These are phyloP conservation scores for Himalopsyche kuldschensis DNA, from an alignment of 2,888 invertebrate genomes.

Conservation along the genomic window DNA sequence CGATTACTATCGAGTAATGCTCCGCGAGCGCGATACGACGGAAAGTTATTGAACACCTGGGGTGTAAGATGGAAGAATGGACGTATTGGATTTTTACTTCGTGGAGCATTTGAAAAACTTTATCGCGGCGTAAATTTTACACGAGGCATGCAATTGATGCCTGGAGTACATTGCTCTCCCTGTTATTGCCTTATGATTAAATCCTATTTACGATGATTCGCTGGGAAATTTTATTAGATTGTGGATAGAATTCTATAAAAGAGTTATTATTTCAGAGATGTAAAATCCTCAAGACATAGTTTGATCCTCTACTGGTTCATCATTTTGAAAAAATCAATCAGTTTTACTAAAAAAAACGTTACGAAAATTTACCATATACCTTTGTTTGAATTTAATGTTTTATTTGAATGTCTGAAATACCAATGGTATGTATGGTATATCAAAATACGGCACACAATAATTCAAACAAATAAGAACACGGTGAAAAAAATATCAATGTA, in stretches of 20 bases:
- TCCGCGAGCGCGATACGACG: background rate
- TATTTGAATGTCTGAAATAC: no score
- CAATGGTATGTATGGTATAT: no score
- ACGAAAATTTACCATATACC: no score
- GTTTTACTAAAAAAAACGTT: no score
- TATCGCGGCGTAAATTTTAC: background rate
- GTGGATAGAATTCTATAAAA: background rate
- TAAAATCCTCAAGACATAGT: no score
- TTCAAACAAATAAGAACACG: no score
- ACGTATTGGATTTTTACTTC: background rate
- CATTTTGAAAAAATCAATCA: no score
- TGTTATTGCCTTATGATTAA: background rate
- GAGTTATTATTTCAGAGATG: no score
- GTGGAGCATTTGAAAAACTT: background rate
- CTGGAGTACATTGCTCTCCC: background rate
- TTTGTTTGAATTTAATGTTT: no score
- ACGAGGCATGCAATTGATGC: background rate
- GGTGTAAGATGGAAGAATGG: background rate
- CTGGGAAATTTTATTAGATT: background rate
- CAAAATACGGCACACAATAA: no score
- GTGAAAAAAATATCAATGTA: no score
- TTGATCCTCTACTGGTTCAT: no score
- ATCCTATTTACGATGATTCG: background rate
- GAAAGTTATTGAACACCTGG: background rate
- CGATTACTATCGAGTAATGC: background rate